These are phyloP conservation scores for Pseudeuparius sepicola DNA, from an alignment of 2,888 invertebrate genomes.

Conservation along the genomic window DNA sequence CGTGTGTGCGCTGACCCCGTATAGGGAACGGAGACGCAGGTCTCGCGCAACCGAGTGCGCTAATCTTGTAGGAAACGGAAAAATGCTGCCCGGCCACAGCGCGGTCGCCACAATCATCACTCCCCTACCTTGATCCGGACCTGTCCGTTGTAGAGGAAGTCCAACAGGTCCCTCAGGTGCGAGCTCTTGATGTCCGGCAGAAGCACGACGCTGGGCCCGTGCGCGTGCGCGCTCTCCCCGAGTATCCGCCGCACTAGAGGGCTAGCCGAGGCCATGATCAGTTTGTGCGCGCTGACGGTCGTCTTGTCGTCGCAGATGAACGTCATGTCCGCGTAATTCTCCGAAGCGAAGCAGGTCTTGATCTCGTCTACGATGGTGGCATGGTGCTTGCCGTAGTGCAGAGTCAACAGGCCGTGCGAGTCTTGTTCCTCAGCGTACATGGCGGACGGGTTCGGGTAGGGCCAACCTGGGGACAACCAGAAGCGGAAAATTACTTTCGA, in stretches of 20 bases:
- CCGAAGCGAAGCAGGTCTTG: slow-evolving; percentile 78
- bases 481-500: too few species aligned
- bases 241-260: slow-evolving; percentile 71
- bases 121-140: slow-evolving; percentile 71
- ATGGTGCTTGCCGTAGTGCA: slow-evolving; percentile 89
- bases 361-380: slow-evolving; percentile 86
- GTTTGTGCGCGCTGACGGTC: slow-evolving; percentile 70
- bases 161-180: slow-evolving; percentile 71
- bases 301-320: slow-evolving; percentile 79
- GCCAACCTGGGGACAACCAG: too few species aligned
- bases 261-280: slow-evolving; percentile 80
- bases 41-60: too few species aligned
- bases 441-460: slow-evolving; percentile 36
- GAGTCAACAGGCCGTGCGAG: slow-evolving; percentile 69
- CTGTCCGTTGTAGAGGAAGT: slow-evolving; percentile 79
- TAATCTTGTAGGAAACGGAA: too few species aligned
- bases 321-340: slow-evolving; percentile 77
- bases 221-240: slow-evolving; percentile 59
- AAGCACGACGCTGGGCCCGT: slow-evolving; percentile 69
- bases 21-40: too few species aligned
- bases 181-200: slow-evolving; percentile 73
- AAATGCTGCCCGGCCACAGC: too few species aligned
- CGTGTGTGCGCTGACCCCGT: too few species aligned
- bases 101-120: too few species aligned
- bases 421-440: slow-evolving; percentile 47